These are phyloP conservation scores for Subacronicta megacephala DNA, from an alignment of 2,888 invertebrate genomes.

Conservation along the genomic window DNA sequence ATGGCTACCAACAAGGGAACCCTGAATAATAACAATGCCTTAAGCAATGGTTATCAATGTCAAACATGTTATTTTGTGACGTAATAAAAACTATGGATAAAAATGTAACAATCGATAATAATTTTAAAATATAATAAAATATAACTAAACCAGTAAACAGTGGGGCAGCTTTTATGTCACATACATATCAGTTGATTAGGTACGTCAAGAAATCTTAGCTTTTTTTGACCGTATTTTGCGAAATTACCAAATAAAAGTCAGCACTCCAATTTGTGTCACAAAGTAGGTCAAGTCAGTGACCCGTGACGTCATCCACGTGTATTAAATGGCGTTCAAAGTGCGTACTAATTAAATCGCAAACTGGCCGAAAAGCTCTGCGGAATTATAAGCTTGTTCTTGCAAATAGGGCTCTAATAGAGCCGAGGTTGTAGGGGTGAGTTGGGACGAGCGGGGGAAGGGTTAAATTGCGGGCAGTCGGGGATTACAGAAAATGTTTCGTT, in stretches of 20 bases:
- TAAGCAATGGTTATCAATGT: too few relatives aligned
- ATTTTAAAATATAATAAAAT: too few relatives aligned
- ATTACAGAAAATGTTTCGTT: conserved; percentile 53
- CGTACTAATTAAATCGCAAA: conserved; percentile 48
- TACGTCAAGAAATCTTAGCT: too few relatives aligned
- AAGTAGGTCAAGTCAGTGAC: conserved; percentile 4
- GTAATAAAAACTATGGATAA: too few relatives aligned
- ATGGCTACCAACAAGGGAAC: too few relatives aligned
- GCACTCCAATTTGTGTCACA: conserved; percentile 1
- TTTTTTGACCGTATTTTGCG: too few relatives aligned
- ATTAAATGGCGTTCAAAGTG: conserved; percentile 29
- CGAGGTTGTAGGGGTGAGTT: conserved; percentile 8
- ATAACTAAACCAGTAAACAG: too few relatives aligned
- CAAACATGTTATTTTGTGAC: too few relatives aligned
- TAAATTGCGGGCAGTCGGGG: conserved; percentile 54
- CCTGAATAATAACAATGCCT: too few relatives aligned
- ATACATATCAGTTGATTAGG: too few relatives aligned
- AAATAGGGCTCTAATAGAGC: conserved; percentile 54
- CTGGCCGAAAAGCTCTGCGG: conserved; percentile 40
- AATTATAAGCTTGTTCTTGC: conserved; percentile 45
- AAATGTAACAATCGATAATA: too few relatives aligned
- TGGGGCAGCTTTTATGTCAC: too few relatives aligned
- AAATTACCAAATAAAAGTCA: neutral
- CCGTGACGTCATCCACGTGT: conserved; percentile 3
- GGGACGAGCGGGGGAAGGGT: conserved; percentile 21